Evolutionary conservation across 2,888 invertebrate genomes (phyloP).

Genomic region (Nebria brevicollis): DNA sequence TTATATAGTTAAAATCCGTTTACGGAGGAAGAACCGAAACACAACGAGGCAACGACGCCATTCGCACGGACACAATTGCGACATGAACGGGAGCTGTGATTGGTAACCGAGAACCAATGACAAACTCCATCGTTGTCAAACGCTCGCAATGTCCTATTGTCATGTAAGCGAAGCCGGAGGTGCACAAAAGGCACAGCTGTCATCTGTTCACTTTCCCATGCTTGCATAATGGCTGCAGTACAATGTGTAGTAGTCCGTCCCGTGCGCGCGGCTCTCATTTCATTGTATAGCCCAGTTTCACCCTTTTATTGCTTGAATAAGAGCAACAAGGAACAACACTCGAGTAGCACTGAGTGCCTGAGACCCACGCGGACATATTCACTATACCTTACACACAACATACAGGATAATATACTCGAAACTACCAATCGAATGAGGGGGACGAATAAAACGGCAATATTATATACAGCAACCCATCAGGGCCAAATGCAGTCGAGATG

Average conservation of each 20-base stretch:
- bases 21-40: neutral
- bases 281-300: slow-evolving; percentile 25
- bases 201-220: slow-evolving; percentile 46
- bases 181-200: slow-evolving; percentile 42
- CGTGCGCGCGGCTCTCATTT: slow-evolving; percentile 6
- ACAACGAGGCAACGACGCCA: slow-evolving; percentile 27
- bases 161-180: slow-evolving; percentile 28
- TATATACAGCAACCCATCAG: too few species aligned
- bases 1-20: neutral
- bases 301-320: slow-evolving; percentile 27
- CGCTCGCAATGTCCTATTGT: slow-evolving; percentile 37
- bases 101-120: slow-evolving; percentile 38
- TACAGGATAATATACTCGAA: too few species aligned
- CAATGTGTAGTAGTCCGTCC: slow-evolving; percentile 38
- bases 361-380: slow-evolving; percentile 10
- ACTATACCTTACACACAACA: neutral
- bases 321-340: neutral
- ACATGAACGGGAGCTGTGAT: slow-evolving; percentile 17
- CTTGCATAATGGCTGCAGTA: slow-evolving; percentile 40
- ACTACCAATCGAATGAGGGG: too few species aligned
- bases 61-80: slow-evolving; percentile 24
- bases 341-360: slow-evolving; percentile 8
- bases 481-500: too few species aligned
- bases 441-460: too few species aligned
- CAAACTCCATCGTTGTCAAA: slow-evolving; percentile 29